Evolutionary conservation across 2,113 vertebrate genomes (phyloP), one percentile per base, ranked within the genome.

Genomic region (Ginglymostoma cirratum): DNA sequence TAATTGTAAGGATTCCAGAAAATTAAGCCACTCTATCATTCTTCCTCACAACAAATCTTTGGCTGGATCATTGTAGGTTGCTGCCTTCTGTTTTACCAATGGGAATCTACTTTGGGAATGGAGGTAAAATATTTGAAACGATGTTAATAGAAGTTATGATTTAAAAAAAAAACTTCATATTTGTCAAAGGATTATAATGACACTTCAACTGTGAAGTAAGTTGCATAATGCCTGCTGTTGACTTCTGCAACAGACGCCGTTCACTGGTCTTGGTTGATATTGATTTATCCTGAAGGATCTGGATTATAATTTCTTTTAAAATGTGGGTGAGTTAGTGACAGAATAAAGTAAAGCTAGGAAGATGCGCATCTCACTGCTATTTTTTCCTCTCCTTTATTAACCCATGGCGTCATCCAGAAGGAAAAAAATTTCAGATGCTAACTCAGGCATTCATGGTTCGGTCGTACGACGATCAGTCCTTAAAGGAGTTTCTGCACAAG

Each of bases 401-500:
- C 38, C 42, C 15, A 34, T 90, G 55, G 24, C 48, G 34, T 48
- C 14, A 14, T 48, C n/a, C 34, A 98, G 98, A 96, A 98, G 98
- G 96, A 98, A 98, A 96, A 98, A 97, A 76, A 97, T 98, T 96
- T 97, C 96, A 30, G 98, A 98, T 96, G 96, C 97, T 86, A 97
- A 98, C 85, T 97, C 98, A 0, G 96, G 97, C 0, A 97, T 98
- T 66, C 99, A 99, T 96, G 99, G 99, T 14, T 99, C 99, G 21
- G 99, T 99, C 96, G 98, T 99, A 95, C 97, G 98, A 42, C 98
- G 98, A 96, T 98, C 98, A 0, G 97, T 98, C 96, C 98, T 99
- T 96, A 99, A 99, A 97, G 99, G 99, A 38, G 98, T 99, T 97
- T 99, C 99, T 96, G 98, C 99, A 17, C 99, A 99, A 97, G 98